Percentiles rank a stretch among this genome's conserved stretches.
Conservation (phyloP, 2,797 vertebrate genomes). For the Myripristis murdjan region DNA sequence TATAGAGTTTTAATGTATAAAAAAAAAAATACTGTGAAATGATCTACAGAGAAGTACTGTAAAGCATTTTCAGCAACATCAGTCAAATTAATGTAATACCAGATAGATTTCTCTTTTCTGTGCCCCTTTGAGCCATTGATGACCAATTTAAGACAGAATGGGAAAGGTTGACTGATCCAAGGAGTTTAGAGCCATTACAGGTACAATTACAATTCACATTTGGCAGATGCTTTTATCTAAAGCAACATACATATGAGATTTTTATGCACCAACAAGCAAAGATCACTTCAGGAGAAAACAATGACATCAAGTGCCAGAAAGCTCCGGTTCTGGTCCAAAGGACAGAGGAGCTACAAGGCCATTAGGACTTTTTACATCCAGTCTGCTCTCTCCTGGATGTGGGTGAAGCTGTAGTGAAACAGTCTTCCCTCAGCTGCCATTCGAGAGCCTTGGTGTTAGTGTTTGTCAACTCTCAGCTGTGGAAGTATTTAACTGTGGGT, state of each 20-base stretch:
- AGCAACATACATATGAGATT: too few relatives aligned
- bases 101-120: background rate
- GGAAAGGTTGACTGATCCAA: conserved; percentile 4
- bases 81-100: background rate
- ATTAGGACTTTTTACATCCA: conserved; percentile 11
- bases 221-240: too few relatives aligned
- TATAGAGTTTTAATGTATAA: too few relatives aligned
- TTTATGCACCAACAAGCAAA: too few relatives aligned
- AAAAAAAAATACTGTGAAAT: too few relatives aligned
- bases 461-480: conserved; percentile 8
- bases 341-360: too few relatives aligned
- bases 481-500: conserved; percentile 3
- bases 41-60: too few relatives aligned
- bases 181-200: background rate
- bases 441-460: conserved; percentile 9
- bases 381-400: conserved; percentile 9
- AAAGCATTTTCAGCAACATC: too few relatives aligned
- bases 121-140: background rate
- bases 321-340: too few relatives aligned
- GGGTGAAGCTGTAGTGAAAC: conserved; percentile 17
- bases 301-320: too few relatives aligned
- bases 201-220: too few relatives aligned
- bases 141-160: conserved; percentile 25
- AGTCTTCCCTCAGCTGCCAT: conserved; percentile 11
- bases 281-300: too few relatives aligned